Evolutionary conservation across 2,797 vertebrate species (phyloP).

Genomic region (Paguma larvata): DNA sequence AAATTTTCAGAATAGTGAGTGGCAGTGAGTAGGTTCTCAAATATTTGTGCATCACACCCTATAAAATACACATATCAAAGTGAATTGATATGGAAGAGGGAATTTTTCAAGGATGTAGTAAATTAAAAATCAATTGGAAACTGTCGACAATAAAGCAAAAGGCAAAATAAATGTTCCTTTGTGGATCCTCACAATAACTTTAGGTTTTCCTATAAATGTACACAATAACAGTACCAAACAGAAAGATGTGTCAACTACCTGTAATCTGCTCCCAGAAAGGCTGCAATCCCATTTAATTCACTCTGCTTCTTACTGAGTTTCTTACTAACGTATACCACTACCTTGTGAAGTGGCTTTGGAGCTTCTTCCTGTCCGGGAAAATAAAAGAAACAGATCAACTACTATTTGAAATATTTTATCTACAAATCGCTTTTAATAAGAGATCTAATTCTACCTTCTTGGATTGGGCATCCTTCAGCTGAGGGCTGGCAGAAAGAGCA

Average conservation of each 20-base stretch:
- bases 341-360: constrained; percentile 88
- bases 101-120: constrained; percentile 20
- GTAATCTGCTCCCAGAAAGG: constrained; percentile 97
- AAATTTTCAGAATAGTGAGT: constrained; percentile 9
- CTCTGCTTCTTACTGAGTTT: constrained; percentile 96
- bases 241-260: constrained; percentile 89
- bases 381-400: constrained; percentile 36
- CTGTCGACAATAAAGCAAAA: constrained; percentile 5
- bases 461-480: constrained; percentile 85
- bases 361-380: constrained; percentile 87
- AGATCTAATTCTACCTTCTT: constrained; percentile 87
- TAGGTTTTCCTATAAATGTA: not conserved
- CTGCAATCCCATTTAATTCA: constrained; percentile 95
- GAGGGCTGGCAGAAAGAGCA: constrained; percentile 93
- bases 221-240: not conserved
- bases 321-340: constrained; percentile 96
- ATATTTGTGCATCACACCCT: not conserved
- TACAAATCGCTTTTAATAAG: constrained; percentile 5
- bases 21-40: constrained; percentile 29
- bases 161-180: constrained; percentile 7
- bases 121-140: constrained; percentile 2
- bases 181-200: not conserved
- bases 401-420: constrained; percentile 24
- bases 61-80: not conserved
- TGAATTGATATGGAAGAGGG: not conserved